A percentile compares a stretch with the other conserved stretches of the same genome.
phyloP scores from a whole-genome alignment of 30 jellyfish, hydroid and myxozoan genomes.

The Turritopsis rubra region DNA sequence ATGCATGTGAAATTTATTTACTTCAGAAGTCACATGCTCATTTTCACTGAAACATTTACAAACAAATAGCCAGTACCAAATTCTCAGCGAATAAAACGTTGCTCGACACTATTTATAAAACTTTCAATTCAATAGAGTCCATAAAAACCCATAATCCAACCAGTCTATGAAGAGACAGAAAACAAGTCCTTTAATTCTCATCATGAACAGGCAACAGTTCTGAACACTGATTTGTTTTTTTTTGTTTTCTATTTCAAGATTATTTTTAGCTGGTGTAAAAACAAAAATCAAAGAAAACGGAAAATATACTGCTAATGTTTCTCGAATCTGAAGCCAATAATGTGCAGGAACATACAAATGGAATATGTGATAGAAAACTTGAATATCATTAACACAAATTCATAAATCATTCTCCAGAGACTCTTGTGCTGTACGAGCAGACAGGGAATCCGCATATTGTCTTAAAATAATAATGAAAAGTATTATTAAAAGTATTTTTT shows the following conservation, averaged over 20 bases:
- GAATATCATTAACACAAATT: not conserved
- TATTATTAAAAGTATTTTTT: too few relatives aligned
- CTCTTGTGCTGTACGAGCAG: not conserved
- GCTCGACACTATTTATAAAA: too few relatives aligned
- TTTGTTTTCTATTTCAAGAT: not conserved
- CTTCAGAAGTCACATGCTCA: too few relatives aligned
- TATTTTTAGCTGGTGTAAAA: too few relatives aligned
- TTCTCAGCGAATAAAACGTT: too few relatives aligned
- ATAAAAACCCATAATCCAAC: not conserved
- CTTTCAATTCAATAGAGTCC: not conserved
- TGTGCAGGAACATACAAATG: not conserved
- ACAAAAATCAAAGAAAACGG: too few relatives aligned
- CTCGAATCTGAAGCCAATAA: not conserved
- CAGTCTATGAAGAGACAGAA: not conserved
- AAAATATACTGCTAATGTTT: too few relatives aligned
- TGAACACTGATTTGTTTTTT: too few relatives aligned
- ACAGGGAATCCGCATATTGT: not conserved
- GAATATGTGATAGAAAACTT: not conserved
- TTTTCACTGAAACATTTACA: too few relatives aligned
- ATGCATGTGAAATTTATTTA: too few relatives aligned
- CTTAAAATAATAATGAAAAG: not conserved
- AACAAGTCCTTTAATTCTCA: not conserved
- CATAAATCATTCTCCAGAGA: not conserved
- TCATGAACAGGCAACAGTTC: too few relatives aligned
- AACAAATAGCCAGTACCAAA: too few relatives aligned